These are phyloP conservation scores for Pachyuromys duprasi DNA, from an alignment of 2,797 vertebrate species.

Conservation along the genomic window DNA sequence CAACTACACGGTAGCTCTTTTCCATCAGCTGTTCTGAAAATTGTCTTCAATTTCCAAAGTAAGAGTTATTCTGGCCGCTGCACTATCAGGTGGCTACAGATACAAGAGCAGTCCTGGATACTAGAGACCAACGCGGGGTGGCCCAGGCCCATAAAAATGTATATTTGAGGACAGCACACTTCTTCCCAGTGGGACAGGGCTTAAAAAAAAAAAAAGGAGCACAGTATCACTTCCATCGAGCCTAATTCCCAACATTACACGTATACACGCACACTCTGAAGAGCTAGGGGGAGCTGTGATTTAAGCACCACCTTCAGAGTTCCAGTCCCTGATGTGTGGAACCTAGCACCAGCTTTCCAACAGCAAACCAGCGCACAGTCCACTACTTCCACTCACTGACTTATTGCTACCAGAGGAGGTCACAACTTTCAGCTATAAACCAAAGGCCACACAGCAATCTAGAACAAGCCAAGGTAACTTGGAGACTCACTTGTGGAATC, in stretches of 20 bases:
- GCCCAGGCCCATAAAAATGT: background rate
- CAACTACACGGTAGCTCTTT: background rate
- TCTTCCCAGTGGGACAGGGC: background rate
- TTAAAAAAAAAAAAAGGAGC: background rate
- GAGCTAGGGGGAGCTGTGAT: background rate
- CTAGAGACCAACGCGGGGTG: background rate
- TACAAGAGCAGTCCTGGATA: conserved; percentile 25
- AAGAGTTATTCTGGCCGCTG: conserved; percentile 38
- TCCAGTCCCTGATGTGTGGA: background rate
- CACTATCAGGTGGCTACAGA: conserved; percentile 49
- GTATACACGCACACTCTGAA: background rate
- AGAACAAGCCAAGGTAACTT: background rate
- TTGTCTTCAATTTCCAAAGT: conserved; percentile 67
- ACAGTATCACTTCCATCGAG: background rate
- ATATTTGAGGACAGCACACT: background rate
- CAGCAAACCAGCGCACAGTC: background rate
- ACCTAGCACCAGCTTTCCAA: background rate
- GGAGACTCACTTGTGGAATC: conserved; percentile 87
- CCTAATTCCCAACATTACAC: background rate
- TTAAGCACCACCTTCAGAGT: background rate
- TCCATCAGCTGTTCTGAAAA: conserved; percentile 62
- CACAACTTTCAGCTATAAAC: background rate
- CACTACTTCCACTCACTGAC: background rate
- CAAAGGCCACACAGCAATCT: background rate
- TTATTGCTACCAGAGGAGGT: background rate